Percentiles rank a stretch among this genome's conserved stretches.
These are phyloP conservation scores for Plagodis pulveraria DNA, from an alignment of 2,888 invertebrate genomes.

Conservation along the genomic window DNA sequence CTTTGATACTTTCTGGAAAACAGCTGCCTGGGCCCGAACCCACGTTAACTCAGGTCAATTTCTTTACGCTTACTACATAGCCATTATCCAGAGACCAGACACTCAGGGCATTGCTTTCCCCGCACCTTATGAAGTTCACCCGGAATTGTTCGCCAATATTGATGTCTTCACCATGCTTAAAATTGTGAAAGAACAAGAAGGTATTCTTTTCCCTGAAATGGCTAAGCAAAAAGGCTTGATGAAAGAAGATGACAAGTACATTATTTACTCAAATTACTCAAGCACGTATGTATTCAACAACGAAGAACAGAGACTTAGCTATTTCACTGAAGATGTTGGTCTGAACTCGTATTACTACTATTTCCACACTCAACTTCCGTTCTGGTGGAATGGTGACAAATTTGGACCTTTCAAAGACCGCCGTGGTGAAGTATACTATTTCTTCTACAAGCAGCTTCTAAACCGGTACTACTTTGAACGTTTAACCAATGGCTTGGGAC, in stretches of 20 bases:
- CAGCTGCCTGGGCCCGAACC: slow-evolving; percentile 83
- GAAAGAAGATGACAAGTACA: slow-evolving; percentile 68
- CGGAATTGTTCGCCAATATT: slow-evolving; percentile 86
- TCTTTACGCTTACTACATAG: slow-evolving; percentile 85
- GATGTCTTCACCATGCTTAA: slow-evolving; percentile 79
- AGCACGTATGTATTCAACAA: slow-evolving; percentile 78
- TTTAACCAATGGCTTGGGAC: slow-evolving; percentile 86
- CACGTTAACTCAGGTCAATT: slow-evolving; percentile 87
- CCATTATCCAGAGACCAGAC: slow-evolving; percentile 85
- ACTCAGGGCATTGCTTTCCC: slow-evolving; percentile 85
- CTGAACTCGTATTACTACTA: slow-evolving; percentile 88
- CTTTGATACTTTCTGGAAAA: slow-evolving; percentile 85
- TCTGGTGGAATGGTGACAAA: slow-evolving; percentile 85
- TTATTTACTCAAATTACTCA: slow-evolving; percentile 86
- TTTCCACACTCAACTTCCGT: slow-evolving; percentile 86
- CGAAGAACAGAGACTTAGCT: slow-evolving; percentile 85
- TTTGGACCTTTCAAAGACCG: slow-evolving; percentile 78
- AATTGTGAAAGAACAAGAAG: slow-evolving; percentile 70
- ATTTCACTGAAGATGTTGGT: slow-evolving; percentile 89
- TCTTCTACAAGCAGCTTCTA: slow-evolving; percentile 87
- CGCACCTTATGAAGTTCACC: slow-evolving; percentile 88
- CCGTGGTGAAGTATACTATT: slow-evolving; percentile 88
- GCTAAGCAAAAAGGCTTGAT: slow-evolving; percentile 68
- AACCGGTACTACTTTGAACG: slow-evolving; percentile 90
- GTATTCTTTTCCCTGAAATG: slow-evolving; percentile 53